Percentiles rank a stretch among this genome's conserved stretches.
Evolutionary conservation across 2,113 vertebrate species (phyloP).

Genomic region (Semnornis frantzii): DNA sequence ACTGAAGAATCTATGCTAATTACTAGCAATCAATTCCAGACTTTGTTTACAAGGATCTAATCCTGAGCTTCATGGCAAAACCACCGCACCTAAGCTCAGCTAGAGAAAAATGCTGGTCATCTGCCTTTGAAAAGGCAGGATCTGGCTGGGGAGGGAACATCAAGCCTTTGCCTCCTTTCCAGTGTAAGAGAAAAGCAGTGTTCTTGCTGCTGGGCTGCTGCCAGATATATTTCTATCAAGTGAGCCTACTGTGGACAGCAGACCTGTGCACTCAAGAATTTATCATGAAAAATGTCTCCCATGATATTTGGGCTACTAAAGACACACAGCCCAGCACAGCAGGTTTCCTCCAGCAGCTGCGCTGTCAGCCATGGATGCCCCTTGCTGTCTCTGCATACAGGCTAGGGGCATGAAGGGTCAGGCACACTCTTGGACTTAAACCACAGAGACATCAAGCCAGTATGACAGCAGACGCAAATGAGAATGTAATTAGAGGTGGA

Average conservation of each 20-base stretch:
- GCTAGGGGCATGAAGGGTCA: conserved; percentile 33
- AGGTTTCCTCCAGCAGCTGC: background rate
- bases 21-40: conserved; percentile 13
- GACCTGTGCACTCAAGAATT: conserved; percentile 30
- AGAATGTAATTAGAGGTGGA: conserved; percentile 66
- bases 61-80: background rate
- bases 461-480: conserved; percentile 63
- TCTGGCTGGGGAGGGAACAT: background rate
- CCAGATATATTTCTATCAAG: conserved; percentile 40
- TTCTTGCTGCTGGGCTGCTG: conserved; percentile 23
- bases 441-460: conserved; percentile 49
- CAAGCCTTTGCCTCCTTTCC: background rate
- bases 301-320: conserved; percentile 33
- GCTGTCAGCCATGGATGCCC: conserved; percentile 21
- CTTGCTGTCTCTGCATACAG: conserved; percentile 11
- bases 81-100: background rate
- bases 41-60: background rate
- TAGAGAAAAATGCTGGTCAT: background rate
- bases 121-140: background rate
- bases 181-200: background rate
- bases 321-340: background rate
- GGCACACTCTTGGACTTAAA: background rate
- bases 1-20: background rate
- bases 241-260: conserved; percentile 37
- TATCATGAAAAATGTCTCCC: conserved; percentile 39